Percentiles rank a stretch among this genome's conserved stretches.
These are phyloP conservation scores for Alca torda DNA, from an alignment of 2,797 vertebrate genomes.

Conservation along the genomic window DNA sequence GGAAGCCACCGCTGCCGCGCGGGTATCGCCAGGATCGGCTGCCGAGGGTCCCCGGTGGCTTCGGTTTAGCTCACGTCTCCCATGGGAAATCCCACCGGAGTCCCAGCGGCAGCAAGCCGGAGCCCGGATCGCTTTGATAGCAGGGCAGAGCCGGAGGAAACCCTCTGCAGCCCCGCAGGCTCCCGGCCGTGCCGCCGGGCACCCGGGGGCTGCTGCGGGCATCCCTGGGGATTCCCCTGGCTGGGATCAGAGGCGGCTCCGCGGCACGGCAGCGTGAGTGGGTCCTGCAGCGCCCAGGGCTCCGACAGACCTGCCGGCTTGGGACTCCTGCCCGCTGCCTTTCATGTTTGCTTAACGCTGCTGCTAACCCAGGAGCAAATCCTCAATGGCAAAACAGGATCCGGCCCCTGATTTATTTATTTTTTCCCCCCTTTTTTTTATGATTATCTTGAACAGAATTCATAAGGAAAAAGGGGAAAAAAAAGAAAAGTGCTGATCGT, in stretches of 20 bases:
- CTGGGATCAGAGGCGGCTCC: not conserved
- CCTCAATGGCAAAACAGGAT: not conserved
- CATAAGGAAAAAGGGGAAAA: not conserved
- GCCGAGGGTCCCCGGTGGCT: accelerated
- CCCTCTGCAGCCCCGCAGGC: not conserved
- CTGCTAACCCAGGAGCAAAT: not conserved
- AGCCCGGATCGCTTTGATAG: not conserved
- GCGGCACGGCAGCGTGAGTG: accelerated
- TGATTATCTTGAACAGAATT: not conserved
- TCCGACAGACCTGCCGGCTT: not conserved
- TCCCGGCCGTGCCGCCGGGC: accelerated
- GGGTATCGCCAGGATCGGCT: not conserved
- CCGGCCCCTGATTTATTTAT: not conserved
- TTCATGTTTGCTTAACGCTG: not conserved
- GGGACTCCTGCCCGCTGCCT: not conserved
- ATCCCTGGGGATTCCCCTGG: not conserved
- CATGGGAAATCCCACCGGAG: not conserved
- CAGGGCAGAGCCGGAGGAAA: not conserved
- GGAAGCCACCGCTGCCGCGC: not conserved
- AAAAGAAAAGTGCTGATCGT: not conserved
- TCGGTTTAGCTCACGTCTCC: accelerated
- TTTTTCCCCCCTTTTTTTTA: accelerated
- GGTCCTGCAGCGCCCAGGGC: not conserved
- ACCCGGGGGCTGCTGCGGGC: not conserved
- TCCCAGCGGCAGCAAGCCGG: not conserved